phyloP scores from a whole-genome alignment of 2,888 invertebrate species.

The Rhagophthalmus giganteus region DNA sequence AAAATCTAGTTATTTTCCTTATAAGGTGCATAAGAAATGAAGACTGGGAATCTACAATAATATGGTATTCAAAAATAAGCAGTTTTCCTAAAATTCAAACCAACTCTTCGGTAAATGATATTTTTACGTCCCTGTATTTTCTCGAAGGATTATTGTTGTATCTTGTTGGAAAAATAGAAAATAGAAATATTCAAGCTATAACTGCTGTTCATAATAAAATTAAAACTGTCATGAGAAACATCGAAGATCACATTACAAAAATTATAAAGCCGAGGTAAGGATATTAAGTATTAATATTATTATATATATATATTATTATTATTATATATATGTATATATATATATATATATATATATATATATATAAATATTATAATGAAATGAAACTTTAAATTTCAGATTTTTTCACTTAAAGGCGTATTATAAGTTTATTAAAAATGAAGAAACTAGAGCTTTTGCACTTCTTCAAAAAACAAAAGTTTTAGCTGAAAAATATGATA shows the following conservation, averaged over 20 bases:
- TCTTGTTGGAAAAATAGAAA: conserved; percentile 54
- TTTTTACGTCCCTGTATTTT: conserved; percentile 58
- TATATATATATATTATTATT: too few species aligned
- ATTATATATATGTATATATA: too few species aligned
- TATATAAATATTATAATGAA: neutral
- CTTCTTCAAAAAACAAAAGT: conserved; percentile 54
- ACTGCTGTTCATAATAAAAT: conserved; percentile 44
- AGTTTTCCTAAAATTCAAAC: conserved; percentile 43
- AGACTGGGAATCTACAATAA: conserved; percentile 61
- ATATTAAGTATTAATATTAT: neutral
- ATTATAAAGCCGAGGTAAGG: conserved; percentile 52
- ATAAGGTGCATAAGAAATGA: conserved; percentile 60
- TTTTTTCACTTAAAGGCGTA: conserved; percentile 60
- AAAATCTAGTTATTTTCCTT: neutral
- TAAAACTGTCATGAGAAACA: conserved; percentile 40
- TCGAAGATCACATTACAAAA: conserved; percentile 44
- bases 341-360: too few species aligned
- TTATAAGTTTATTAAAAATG: conserved; percentile 56
- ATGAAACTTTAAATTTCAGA: conserved; percentile 48
- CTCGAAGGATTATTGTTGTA: conserved; percentile 62
- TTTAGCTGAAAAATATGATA: conserved; percentile 50
- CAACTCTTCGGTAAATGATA: conserved; percentile 48
- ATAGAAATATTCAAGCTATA: conserved; percentile 42
- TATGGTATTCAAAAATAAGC: conserved; percentile 60
- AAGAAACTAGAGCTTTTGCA: conserved; percentile 51